These are phyloP conservation scores for Gambusia holbrooki DNA, from an alignment of 2,113 vertebrate species.

Conservation along the genomic window DNA sequence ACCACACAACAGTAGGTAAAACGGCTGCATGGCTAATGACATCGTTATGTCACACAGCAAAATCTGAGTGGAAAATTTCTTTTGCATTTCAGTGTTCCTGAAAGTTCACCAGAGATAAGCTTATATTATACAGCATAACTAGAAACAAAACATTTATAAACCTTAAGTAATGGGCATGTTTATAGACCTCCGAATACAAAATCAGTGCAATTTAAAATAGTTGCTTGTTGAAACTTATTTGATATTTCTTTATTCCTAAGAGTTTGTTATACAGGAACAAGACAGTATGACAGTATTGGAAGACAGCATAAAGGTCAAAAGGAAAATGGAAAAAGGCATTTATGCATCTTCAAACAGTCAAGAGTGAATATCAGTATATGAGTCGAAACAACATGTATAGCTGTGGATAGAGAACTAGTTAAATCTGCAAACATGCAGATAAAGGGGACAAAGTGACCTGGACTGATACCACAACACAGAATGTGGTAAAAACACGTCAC, in stretches of 20 bases:
- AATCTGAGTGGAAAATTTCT: conserved; percentile 15
- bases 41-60: conserved; percentile 19
- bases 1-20: conserved; percentile 21
- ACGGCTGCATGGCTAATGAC: conserved; percentile 21
- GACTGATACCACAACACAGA: not conserved
- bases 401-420: not conserved
- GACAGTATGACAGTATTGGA: not conserved
- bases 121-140: not conserved
- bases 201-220: not conserved
- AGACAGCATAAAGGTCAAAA: not conserved
- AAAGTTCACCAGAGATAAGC: not conserved
- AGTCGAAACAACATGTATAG: not conserved
- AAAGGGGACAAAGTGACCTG: not conserved
- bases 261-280: too few species aligned
- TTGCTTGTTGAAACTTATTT: not conserved
- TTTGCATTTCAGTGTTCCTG: not conserved
- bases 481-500: not conserved
- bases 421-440: not conserved
- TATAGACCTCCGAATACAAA: not conserved
- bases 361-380: not conserved
- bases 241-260: not conserved
- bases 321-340: not conserved
- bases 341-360: not conserved
- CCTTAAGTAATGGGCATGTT: not conserved
- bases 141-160: not conserved